Evolutionary conservation across 2,797 vertebrate genomes (phyloP).

Genomic region (Cryptoprocta ferox): DNA sequence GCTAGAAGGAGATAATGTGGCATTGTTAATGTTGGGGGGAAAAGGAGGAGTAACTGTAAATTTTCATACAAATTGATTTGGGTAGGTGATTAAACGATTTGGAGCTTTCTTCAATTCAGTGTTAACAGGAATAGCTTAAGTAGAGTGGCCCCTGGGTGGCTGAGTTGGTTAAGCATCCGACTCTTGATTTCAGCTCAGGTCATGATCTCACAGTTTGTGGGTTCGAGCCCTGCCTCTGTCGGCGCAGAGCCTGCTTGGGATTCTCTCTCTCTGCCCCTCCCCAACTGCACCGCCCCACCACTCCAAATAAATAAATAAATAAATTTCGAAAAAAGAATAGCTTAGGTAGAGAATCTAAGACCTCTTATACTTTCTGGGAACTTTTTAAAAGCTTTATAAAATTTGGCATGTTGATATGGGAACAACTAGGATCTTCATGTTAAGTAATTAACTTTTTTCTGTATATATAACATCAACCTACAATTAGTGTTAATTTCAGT

Average conservation of each 20-base stretch:
- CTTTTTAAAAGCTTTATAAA: slow-evolving; percentile 25
- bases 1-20: background rate
- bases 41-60: background rate
- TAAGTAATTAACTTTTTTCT: slow-evolving; percentile 20
- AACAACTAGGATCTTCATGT: slow-evolving; percentile 1
- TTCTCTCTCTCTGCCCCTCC: too few relatives aligned
- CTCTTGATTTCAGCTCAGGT: too few relatives aligned
- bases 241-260: too few relatives aligned
- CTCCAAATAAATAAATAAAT: too few relatives aligned
- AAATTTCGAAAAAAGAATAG: background rate
- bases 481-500: slow-evolving; percentile 40
- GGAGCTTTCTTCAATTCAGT: slow-evolving; percentile 3
- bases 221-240: too few relatives aligned
- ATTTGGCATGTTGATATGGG: slow-evolving; percentile 13
- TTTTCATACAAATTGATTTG: slow-evolving; percentile 15
- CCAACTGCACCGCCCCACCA: too few relatives aligned
- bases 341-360: slow-evolving; percentile 12
- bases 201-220: too few relatives aligned
- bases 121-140: background rate
- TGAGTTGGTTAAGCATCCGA: too few relatives aligned
- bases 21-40: background rate
- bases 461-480: background rate
- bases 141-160: background rate
- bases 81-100: background rate
- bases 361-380: background rate